A percentile compares a stretch with the other conserved stretches of the same genome.
Evolutionary conservation across 2,888 invertebrate genomes (phyloP).

Genomic region (Pseudococcus jackbeardsleyi): DNA sequence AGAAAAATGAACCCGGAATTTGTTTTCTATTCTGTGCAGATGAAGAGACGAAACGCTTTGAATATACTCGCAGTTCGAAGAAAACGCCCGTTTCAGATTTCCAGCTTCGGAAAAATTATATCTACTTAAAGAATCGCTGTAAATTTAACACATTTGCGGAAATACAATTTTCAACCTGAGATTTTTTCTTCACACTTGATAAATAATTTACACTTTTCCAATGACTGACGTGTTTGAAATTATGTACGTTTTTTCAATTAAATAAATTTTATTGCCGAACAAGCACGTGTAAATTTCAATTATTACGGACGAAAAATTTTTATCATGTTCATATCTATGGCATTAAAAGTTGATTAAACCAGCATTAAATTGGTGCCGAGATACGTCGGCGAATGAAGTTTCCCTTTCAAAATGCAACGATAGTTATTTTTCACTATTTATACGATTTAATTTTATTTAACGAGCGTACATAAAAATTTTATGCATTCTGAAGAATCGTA

Average conservation of each 20-base stretch:
- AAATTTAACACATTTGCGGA: too few species aligned
- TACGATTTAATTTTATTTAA: constrained; percentile 4
- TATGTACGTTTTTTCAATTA: background rate
- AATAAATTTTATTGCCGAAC: background rate
- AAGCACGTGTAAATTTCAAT: background rate
- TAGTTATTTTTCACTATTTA: constrained; percentile 27
- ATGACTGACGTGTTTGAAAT: too few species aligned
- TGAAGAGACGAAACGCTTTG: background rate
- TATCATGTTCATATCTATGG: background rate
- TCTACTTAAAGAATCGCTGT: too few species aligned
- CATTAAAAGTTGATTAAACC: background rate
- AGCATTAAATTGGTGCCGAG: background rate
- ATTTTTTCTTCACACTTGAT: background rate
- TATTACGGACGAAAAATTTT: background rate
- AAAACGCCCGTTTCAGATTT: constrained; percentile 40
- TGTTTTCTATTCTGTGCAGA: constrained; percentile 7
- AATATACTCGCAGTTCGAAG: background rate
- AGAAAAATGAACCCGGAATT: constrained; percentile 45
- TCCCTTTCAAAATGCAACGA: constrained; percentile 1
- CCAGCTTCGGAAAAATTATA: too few species aligned
- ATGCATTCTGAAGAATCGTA: background rate
- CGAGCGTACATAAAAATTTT: constrained; percentile 32
- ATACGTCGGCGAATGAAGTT: constrained; percentile 13
- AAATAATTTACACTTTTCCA: background rate
- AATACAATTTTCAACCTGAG: too few species aligned